These are phyloP conservation scores for Tenthredo amoena DNA, from an alignment of 2,888 invertebrate genomes.

Conservation along the genomic window DNA sequence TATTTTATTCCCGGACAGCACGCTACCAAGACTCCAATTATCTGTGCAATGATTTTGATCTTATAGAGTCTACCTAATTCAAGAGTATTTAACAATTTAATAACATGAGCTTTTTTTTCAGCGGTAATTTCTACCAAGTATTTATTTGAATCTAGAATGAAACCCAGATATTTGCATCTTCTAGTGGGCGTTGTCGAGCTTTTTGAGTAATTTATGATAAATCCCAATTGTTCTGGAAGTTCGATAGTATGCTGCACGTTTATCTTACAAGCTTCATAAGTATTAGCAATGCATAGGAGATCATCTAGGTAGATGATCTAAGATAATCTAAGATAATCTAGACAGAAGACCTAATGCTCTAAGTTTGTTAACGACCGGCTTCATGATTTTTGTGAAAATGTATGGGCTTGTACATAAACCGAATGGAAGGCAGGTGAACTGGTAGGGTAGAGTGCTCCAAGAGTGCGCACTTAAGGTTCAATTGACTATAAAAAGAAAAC, in stretches of 20 bases:
- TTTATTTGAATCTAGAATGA: background rate
- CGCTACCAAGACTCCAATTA: background rate
- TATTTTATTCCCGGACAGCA: background rate
- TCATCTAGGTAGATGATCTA: background rate
- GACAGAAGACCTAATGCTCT: constrained; percentile 19
- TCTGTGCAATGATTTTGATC: background rate
- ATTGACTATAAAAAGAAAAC: background rate
- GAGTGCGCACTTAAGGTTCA: constrained; percentile 28
- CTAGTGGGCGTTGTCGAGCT: no score
- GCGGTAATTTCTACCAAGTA: background rate
- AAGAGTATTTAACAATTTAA: background rate
- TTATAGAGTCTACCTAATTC: background rate
- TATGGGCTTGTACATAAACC: constrained; percentile 34
- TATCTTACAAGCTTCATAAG: background rate
- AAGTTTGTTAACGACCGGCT: constrained; percentile 49
- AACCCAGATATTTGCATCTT: no score
- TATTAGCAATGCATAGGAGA: background rate
- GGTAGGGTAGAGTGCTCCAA: constrained; percentile 16
- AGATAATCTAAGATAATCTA: no score
- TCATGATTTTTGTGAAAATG: constrained; percentile 47
- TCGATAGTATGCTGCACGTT: background rate
- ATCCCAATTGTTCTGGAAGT: background rate
- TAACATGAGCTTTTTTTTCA: background rate
- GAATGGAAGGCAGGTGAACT: constrained; percentile 10
- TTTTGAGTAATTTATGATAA: background rate